Percentiles rank a stretch among this genome's conserved stretches.
Conservation (phyloP, 2,113 vertebrate species). For the Pelecanus crispus region DNA sequence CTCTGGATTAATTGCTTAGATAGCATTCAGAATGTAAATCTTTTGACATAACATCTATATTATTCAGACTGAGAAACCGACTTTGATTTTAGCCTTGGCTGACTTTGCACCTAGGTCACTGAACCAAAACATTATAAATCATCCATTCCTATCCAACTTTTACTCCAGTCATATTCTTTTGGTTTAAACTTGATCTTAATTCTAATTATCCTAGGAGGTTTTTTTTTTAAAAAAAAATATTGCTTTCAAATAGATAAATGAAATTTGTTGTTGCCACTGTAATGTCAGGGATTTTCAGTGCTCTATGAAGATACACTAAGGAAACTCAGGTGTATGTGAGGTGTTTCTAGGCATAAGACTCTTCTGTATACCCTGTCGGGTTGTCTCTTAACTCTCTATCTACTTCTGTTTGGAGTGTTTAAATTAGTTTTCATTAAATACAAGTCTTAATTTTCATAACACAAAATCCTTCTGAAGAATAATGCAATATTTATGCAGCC, state of each 20-base stretch:
- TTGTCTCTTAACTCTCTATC: not conserved
- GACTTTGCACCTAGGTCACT: constrained; percentile 28
- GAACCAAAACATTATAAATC: constrained; percentile 2
- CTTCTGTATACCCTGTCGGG: not conserved
- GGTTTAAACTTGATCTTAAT: not conserved
- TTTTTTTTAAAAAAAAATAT: not conserved
- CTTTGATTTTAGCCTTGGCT: constrained; percentile 48
- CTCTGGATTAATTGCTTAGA: constrained; percentile 47
- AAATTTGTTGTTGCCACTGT: not conserved
- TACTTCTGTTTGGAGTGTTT: not conserved
- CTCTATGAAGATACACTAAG: not conserved
- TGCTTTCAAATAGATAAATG: not conserved
- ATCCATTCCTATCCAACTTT: not conserved
- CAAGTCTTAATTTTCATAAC: not conserved
- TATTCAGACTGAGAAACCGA: not conserved
- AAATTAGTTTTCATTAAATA: not conserved
- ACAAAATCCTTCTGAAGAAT: not conserved
- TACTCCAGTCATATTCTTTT: not conserved
- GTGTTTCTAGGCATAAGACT: not conserved
- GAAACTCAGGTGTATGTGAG: not conserved
- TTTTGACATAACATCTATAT: constrained; percentile 3
- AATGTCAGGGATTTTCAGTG: not conserved
- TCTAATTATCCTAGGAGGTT: not conserved
- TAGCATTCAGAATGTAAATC: constrained; percentile 50
- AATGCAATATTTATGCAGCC: not conserved